These are phyloP conservation scores for Heteropelma amictum DNA, from an alignment of 2,888 invertebrate species.

Conservation along the genomic window DNA sequence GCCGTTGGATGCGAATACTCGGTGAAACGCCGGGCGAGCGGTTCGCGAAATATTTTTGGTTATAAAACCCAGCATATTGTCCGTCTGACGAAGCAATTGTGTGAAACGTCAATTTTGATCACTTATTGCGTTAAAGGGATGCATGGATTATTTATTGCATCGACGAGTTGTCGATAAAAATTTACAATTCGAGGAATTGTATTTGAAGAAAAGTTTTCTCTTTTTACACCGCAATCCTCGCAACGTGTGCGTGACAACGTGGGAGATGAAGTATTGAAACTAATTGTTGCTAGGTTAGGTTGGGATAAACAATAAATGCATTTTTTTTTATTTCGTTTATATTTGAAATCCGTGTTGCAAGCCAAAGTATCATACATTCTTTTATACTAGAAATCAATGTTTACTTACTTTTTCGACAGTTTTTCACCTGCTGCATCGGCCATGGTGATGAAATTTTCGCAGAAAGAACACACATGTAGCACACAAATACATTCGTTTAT, in stretches of 20 bases:
- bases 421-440: conserved; percentile 81
- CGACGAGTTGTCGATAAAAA: conserved; percentile 10
- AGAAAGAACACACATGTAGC: conserved; percentile 41
- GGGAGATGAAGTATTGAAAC: conserved; percentile 40
- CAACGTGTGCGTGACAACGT: conserved; percentile 49
- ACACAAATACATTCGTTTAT: background rate
- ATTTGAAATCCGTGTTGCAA: background rate
- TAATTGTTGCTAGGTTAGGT: conserved; percentile 48
- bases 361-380: background rate
- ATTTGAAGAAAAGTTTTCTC: too few relatives aligned
- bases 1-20: conserved; percentile 17
- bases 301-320: conserved; percentile 12
- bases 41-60: conserved; percentile 58
- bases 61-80: conserved; percentile 63
- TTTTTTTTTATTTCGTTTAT: background rate
- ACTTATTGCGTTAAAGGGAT: too few relatives aligned
- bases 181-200: conserved; percentile 24
- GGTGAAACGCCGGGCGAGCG: conserved; percentile 52
- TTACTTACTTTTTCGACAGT: conserved; percentile 85
- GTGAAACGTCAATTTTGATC: background rate
- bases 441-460: conserved; percentile 76
- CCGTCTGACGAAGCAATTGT: background rate
- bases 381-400: background rate
- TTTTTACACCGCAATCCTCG: too few relatives aligned
- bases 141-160: too few relatives aligned